Evolutionary conservation across 2,888 invertebrate species (phyloP), one percentile per base, ranked within the genome.

Genomic region (Plemyria rubiginata): DNA sequence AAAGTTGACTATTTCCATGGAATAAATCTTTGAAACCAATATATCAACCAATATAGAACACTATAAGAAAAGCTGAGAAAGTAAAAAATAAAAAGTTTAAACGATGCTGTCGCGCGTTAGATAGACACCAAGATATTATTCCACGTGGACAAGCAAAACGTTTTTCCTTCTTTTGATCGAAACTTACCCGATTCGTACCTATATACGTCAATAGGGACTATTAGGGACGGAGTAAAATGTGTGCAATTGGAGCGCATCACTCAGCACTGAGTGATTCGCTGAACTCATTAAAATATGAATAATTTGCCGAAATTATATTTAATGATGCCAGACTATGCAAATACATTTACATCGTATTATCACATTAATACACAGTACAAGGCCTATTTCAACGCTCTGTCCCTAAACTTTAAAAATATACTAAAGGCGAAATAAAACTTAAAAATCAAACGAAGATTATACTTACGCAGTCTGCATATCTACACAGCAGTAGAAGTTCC

Each of bases 1-100:
- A 82, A 84, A 86, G 77, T 83, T 83, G 81, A 81, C 80, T 77
- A 85, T 86, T 80, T 80, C 78, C 67, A 73, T 67, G 70, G 75
- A 79, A 81, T 70, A 70, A 70, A 66, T 68, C 65, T 58, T 60
- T 46, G 45, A 13, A 60, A 46, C 54, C 43, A 54, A 60, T 57
- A 57, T 28, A 38, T 32, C 32, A 32, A 4, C 32, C 32, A 11
- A 38, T 38, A 11, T 3, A 45, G 48, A 40, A 49, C 36, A 32
- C 53, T 22, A 29, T 16, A 15, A 16, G 36, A 51, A 40, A 38
- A 15, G n/a, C 38, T n/a, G 40, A 48, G 16, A 48, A 45, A 45
- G 8, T 11, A 45, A 45, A 45, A 45, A 6, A 45, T 2, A 40
- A 12, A n/a, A 40, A 40, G 5, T 40, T 41, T 41, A 13, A 41